phyloP scores from a whole-genome alignment of 1,140 invertebrate genomes.

The Pseudomyrmex gracilis region DNA sequence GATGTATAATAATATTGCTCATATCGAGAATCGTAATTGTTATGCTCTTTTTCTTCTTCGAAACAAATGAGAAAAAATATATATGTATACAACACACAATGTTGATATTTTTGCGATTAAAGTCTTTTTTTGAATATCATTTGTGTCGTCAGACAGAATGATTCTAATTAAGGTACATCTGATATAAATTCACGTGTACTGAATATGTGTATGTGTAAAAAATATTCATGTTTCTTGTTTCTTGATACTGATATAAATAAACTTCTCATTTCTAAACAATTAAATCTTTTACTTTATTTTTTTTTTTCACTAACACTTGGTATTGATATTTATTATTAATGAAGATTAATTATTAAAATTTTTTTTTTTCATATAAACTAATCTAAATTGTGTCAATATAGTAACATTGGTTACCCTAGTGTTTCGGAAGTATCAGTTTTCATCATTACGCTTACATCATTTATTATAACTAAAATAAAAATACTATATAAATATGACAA shows the following conservation, averaged over 20 bases:
- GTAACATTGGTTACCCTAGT: too few relatives aligned
- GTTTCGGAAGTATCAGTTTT: too few relatives aligned
- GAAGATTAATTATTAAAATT: too few relatives aligned
- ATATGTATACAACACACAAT: constrained; percentile 3
- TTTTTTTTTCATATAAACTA: too few relatives aligned
- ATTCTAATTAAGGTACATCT: constrained; percentile 54
- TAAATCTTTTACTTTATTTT: background rate
- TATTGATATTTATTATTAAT: too few relatives aligned
- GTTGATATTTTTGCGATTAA: constrained; percentile 32
- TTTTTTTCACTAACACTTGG: too few relatives aligned
- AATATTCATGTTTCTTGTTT: background rate
- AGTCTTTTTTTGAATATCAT: constrained; percentile 15
- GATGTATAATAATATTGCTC: constrained; percentile 11
- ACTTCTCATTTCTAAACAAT: background rate
- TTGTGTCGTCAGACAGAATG: constrained; percentile 15
- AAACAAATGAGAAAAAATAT: background rate
- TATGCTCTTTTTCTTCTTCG: background rate
- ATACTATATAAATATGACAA: too few relatives aligned
- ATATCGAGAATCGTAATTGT: background rate
- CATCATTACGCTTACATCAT: too few relatives aligned
- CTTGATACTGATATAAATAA: background rate
- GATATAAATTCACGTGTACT: constrained; percentile 26
- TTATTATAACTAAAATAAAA: too few relatives aligned
- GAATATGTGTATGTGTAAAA: constrained; percentile 16
- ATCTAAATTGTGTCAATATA: too few relatives aligned